Evolutionary conservation across 2,797 vertebrate species (phyloP).

Genomic region (Channallabes apus): DNA sequence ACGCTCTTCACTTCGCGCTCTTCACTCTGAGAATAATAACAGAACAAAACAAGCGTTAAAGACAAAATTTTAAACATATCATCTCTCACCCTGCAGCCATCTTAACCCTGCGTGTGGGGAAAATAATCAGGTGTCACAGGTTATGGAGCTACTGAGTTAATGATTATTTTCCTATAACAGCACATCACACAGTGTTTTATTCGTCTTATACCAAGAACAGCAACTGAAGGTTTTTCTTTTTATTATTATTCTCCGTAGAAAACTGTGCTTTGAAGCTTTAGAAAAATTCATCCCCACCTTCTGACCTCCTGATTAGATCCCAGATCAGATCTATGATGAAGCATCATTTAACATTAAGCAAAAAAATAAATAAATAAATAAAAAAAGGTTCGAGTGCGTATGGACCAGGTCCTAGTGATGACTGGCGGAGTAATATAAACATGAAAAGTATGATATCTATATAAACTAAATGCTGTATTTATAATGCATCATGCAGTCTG

Average conservation of each 20-base stretch:
- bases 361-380: background rate
- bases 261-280: background rate
- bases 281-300: background rate
- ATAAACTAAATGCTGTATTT: background rate
- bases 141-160: background rate
- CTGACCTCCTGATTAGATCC: background rate
- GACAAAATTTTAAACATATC: background rate
- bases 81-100: no score
- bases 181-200: background rate
- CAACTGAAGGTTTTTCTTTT: no score
- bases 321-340: background rate
- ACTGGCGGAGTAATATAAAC: no score
- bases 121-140: no score
- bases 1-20: conserved; percentile 85
- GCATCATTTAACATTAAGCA: background rate
- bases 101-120: no score
- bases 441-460: background rate
- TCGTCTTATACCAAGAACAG: no score
- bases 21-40: conserved; percentile 73
- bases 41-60: background rate
- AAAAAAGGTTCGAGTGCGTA: background rate
- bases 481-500: background rate
- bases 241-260: background rate
- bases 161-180: background rate
- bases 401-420: background rate